Conservation (phyloP, 2,797 vertebrate species). For the Pampus argenteus region DNA sequence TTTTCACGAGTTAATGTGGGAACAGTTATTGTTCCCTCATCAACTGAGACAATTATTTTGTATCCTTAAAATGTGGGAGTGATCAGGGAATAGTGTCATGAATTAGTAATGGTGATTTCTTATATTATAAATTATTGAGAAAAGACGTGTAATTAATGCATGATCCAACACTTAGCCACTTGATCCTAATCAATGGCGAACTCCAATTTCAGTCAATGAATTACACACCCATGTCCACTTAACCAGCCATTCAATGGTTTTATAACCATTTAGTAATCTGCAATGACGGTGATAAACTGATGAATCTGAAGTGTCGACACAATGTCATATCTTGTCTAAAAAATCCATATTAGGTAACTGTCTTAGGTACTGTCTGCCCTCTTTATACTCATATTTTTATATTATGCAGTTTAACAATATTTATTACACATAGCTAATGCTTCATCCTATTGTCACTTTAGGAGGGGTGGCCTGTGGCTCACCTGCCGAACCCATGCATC, state of each 20-base stretch:
- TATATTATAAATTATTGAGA: neutral
- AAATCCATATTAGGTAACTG: neutral
- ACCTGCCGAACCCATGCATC: slow-evolving; percentile 93
- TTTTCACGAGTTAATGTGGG: neutral
- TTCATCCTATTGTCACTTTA: slow-evolving; percentile 59
- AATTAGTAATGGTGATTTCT: neutral
- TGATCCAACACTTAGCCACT: slow-evolving; percentile 1
- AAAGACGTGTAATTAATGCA: neutral
- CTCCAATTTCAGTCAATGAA: slow-evolving; percentile 39
- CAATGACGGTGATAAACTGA: slow-evolving; percentile 15
- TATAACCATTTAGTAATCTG: slow-evolving; percentile 20
- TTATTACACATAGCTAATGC: slow-evolving; percentile 17
- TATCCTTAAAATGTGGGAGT: slow-evolving; percentile 9
- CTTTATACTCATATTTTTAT: neutral
- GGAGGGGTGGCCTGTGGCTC: slow-evolving; percentile 92
- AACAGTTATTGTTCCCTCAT: neutral
- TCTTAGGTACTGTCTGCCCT: neutral
- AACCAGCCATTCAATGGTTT: slow-evolving; percentile 27
- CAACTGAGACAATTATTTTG: slow-evolving; percentile 8
- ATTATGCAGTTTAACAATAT: neutral
- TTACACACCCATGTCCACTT: slow-evolving; percentile 24
- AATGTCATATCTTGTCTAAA: neutral
- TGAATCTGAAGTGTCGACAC: neutral
- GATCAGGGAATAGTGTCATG: neutral
- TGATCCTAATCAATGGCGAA: slow-evolving; percentile 33